Evolutionary conservation across 1,140 invertebrate species (phyloP).

Genomic region (Doryteuthis pealeii): DNA sequence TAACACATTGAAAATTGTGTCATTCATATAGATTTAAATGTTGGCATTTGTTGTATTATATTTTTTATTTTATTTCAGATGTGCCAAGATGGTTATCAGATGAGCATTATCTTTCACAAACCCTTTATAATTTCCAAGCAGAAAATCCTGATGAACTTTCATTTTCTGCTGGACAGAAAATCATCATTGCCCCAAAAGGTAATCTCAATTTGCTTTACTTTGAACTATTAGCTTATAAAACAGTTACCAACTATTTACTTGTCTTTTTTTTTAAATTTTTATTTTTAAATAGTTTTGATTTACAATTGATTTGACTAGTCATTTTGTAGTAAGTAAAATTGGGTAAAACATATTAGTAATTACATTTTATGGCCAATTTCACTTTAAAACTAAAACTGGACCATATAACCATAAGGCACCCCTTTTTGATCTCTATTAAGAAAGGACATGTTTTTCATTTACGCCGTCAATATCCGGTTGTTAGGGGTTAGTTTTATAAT

Average conservation of each 20-base stretch:
- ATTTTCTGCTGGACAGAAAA: slow-evolving; percentile 74
- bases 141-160: slow-evolving; percentile 75
- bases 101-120: slow-evolving; percentile 72
- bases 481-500: too few species aligned
- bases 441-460: too few species aligned
- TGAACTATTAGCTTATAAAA: not conserved
- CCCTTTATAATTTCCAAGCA: slow-evolving; percentile 76
- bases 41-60: too few species aligned
- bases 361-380: too few species aligned
- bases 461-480: too few species aligned
- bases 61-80: slow-evolving; percentile 36
- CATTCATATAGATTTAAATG: too few species aligned
- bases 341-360: too few species aligned
- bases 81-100: slow-evolving; percentile 67
- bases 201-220: not conserved
- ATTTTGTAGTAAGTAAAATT: not conserved
- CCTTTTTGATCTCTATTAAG: too few species aligned
- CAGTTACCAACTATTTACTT: not conserved
- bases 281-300: not conserved
- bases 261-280: not conserved
- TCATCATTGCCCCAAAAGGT: slow-evolving; percentile 80
- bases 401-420: too few species aligned
- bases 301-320: not conserved
- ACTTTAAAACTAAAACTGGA: too few species aligned
- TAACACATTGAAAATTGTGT: too few species aligned